Evolutionary conservation across 2,113 vertebrate species (phyloP).

Genomic region (Trematomus loennbergii): DNA sequence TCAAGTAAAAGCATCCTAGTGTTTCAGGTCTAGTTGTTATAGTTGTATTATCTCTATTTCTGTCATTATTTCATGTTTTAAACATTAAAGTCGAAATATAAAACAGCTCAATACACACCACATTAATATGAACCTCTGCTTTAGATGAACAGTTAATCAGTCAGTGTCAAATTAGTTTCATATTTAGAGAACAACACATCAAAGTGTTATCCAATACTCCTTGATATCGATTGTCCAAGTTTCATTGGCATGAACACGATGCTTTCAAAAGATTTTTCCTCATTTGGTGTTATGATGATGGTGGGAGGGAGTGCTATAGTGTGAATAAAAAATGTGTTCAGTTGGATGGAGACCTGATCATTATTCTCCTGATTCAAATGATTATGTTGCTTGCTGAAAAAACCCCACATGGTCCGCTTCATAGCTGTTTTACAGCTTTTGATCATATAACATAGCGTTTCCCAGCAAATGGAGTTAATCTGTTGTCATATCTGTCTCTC

Average conservation of each 20-base stretch:
- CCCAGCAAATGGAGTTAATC: not conserved
- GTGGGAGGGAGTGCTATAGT: not conserved
- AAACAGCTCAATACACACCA: not conserved
- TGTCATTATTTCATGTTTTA: too few relatives aligned
- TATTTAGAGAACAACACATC: not conserved
- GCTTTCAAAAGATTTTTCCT: not conserved
- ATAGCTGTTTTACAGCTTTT: not conserved
- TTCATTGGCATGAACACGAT: not conserved
- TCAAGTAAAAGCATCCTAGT: too few relatives aligned
- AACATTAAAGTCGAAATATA: too few relatives aligned
- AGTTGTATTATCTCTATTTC: too few relatives aligned
- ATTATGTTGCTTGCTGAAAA: not conserved
- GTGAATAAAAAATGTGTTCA: not conserved
- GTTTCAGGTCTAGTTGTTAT: not conserved
- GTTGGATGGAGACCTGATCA: not conserved
- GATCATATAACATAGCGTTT: not conserved
- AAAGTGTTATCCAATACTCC: not conserved
- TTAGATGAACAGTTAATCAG: not conserved
- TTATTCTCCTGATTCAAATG: not conserved
- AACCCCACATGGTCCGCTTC: not conserved
- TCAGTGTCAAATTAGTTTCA: not conserved
- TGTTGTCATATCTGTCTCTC: not conserved
- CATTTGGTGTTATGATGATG: not conserved
- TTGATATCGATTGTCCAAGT: not conserved
- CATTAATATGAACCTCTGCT: not conserved